Evolutionary conservation across 2,797 vertebrate species (phyloP).

Genomic region (Pseudotriccus pelzelni): DNA sequence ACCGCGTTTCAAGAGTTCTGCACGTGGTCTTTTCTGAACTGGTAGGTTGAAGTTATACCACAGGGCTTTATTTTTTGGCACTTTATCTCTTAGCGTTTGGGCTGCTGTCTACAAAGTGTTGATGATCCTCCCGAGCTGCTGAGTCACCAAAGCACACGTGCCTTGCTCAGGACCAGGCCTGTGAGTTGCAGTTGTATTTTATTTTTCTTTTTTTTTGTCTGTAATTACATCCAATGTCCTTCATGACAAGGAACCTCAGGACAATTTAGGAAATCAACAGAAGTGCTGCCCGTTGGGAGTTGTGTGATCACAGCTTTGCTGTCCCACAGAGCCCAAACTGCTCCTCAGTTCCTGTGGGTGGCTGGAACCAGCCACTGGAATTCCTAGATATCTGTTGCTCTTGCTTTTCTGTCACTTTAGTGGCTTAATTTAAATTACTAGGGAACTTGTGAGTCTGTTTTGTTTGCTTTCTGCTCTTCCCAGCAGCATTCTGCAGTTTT

Average conservation of each 20-base stretch:
- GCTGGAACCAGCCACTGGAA: not conserved
- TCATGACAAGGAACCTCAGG: not conserved
- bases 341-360: not conserved
- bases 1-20: not conserved
- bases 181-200: not conserved
- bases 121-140: not conserved
- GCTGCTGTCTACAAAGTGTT: not conserved
- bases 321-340: not conserved
- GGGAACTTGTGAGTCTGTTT: constrained; percentile 4
- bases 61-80: not conserved
- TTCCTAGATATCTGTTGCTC: constrained; percentile 14
- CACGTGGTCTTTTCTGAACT: rapidly evolving
- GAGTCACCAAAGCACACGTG: not conserved
- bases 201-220: not conserved
- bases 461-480: constrained; percentile 9
- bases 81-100: not conserved
- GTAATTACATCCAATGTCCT: not conserved
- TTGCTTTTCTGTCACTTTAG: not conserved
- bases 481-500: not conserved
- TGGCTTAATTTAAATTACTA: constrained; percentile 5
- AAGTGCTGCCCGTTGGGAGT: not conserved
- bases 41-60: not conserved
- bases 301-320: not conserved
- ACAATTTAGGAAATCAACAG: not conserved
- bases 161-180: not conserved